phyloP scores from a whole-genome alignment of 1,140 invertebrate genomes.

The Aleiodes sp. region DNA sequence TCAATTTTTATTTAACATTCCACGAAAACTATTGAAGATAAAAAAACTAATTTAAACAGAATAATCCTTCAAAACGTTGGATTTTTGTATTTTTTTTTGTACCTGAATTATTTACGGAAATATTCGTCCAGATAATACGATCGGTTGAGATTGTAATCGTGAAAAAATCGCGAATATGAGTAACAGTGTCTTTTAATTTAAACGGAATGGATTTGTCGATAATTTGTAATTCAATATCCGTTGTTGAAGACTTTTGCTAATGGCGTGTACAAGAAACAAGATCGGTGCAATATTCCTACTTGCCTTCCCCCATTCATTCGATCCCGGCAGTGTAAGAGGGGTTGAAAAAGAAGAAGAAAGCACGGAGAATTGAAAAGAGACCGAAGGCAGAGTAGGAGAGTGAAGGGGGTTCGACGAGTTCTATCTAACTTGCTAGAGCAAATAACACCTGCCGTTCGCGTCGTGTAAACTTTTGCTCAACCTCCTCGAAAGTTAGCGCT shows the following conservation, averaged over 20 bases:
- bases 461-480: slow-evolving; percentile 37
- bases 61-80: too few species aligned
- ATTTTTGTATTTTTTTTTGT: too few species aligned
- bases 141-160: too few species aligned
- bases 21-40: too few species aligned
- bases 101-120: too few species aligned
- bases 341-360: neutral
- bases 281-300: neutral
- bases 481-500: slow-evolving; percentile 23
- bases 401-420: slow-evolving; percentile 29
- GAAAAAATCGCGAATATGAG: neutral
- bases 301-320: slow-evolving; percentile 1
- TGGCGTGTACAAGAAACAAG: slow-evolving; percentile 18
- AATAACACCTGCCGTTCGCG: slow-evolving; percentile 38
- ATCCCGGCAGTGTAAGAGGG: neutral
- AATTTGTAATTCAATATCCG: slow-evolving; percentile 24
- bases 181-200: neutral
- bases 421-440: slow-evolving; percentile 37
- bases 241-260: slow-evolving; percentile 26
- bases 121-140: too few species aligned
- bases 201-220: slow-evolving; percentile 23
- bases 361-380: too few species aligned
- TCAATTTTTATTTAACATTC: too few species aligned
- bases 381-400: neutral
- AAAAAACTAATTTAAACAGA: too few species aligned